Evolutionary conservation across 2,113 vertebrate species (phyloP).

Genomic region (Sarotherodon lohbergeri): DNA sequence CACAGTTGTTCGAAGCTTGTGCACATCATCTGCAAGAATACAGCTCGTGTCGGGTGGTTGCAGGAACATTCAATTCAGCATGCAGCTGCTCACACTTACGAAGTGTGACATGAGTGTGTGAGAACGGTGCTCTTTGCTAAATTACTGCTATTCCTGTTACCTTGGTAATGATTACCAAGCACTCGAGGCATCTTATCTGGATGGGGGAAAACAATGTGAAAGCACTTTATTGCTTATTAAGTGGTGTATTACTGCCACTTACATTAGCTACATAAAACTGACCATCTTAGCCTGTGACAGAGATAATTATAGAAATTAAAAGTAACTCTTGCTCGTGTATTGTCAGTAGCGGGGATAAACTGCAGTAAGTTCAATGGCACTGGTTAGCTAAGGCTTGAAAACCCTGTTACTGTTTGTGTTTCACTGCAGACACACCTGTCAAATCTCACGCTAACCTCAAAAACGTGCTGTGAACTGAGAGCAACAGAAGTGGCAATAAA

Average conservation of each 20-base stretch:
- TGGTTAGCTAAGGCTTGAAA: not conserved
- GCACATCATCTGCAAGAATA: not conserved
- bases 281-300: not conserved
- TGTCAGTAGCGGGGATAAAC: not conserved
- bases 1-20: not conserved
- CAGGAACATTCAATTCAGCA: constrained; percentile 24
- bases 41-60: constrained; percentile 7
- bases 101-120: constrained; percentile 16
- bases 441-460: not conserved
- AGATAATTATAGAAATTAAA: not conserved
- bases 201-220: not conserved
- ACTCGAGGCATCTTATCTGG: constrained; percentile 12
- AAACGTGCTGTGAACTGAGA: not conserved
- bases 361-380: not conserved
- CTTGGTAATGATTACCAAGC: constrained; percentile 24
- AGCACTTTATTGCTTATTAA: constrained; percentile 5
- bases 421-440: not conserved
- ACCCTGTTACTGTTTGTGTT: not conserved
- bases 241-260: not conserved
- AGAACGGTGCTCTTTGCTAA: constrained; percentile 29
- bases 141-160: constrained; percentile 35
- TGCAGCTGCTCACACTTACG: constrained; percentile 23
- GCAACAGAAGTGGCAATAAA: not conserved
- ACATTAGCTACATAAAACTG: not conserved
- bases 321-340: not conserved